These are phyloP conservation scores for Gymnobelideus leadbeateri DNA, from an alignment of 2,113 vertebrate genomes.

Conservation along the genomic window DNA sequence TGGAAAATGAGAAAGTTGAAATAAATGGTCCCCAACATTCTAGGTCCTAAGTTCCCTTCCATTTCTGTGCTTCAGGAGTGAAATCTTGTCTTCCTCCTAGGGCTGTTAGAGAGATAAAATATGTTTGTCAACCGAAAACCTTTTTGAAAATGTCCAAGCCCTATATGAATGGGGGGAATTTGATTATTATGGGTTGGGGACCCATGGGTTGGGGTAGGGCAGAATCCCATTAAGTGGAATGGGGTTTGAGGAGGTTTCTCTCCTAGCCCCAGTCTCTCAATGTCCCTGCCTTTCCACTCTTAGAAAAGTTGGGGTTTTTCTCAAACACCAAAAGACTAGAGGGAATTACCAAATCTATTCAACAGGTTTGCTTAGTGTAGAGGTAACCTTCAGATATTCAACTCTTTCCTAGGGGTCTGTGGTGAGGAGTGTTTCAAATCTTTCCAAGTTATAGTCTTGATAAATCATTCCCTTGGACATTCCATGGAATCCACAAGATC, in stretches of 20 bases:
- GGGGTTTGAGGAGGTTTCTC: background rate
- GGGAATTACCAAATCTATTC: background rate
- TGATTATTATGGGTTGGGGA: background rate
- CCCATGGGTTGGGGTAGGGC: background rate
- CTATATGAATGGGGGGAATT: background rate
- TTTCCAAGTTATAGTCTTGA: background rate
- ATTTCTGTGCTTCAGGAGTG: background rate
- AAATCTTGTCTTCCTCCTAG: background rate
- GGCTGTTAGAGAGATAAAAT: background rate
- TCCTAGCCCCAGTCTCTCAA: background rate
- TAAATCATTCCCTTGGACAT: background rate
- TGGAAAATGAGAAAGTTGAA: background rate
- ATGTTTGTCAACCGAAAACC: background rate
- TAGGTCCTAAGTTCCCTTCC: background rate
- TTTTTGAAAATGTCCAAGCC: background rate
- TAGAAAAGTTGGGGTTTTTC: background rate
- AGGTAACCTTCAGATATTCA: background rate
- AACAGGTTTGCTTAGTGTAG: background rate
- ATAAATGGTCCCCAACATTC: background rate
- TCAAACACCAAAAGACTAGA: background rate
- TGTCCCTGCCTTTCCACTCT: background rate
- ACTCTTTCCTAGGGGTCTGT: background rate
- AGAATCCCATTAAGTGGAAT: background rate
- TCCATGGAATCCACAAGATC: background rate
- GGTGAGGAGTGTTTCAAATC: background rate